Evolutionary conservation across 1,140 invertebrate genomes (phyloP).

Genomic region (Habropoda laboriosa): DNA sequence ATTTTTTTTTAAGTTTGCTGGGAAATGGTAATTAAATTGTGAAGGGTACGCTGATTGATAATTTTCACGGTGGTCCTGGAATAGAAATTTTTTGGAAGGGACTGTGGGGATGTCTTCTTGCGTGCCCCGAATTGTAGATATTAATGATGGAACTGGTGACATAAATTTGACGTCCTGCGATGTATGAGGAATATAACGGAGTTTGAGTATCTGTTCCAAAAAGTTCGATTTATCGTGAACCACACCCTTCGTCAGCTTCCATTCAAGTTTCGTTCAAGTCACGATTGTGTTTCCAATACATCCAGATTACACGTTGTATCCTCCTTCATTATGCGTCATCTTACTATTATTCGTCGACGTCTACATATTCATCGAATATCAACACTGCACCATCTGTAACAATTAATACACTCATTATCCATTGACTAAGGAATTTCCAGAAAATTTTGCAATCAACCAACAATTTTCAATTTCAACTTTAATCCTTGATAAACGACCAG

Average conservation of each 20-base stretch:
- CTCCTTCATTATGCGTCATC: too few relatives aligned
- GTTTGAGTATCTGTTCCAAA: rapidly evolving
- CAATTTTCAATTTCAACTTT: not conserved
- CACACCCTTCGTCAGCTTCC: not conserved
- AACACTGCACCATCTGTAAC: conserved; percentile 6
- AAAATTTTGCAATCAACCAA: not conserved
- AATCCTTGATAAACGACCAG: not conserved
- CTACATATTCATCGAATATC: not conserved
- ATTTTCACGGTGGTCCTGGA: not conserved
- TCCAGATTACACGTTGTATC: too few relatives aligned
- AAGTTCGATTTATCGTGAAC: not conserved
- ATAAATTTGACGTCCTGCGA: not conserved
- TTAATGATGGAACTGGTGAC: not conserved
- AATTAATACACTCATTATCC: not conserved
- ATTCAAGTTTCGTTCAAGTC: not conserved
- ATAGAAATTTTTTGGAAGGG: not conserved
- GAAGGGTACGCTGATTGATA: not conserved
- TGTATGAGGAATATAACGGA: not conserved
- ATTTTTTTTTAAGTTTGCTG: not conserved
- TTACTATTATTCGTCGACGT: not conserved
- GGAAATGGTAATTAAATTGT: not conserved
- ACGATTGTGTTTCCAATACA: too few relatives aligned
- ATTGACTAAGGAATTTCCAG: too few relatives aligned
- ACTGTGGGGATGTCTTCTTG: not conserved
- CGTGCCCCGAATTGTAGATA: too few relatives aligned